A percentile compares a stretch with the other conserved stretches of the same genome.
These are phyloP conservation scores for Daubentonia madagascariensis DNA, from an alignment of 2,113 vertebrate genomes.

Conservation along the genomic window DNA sequence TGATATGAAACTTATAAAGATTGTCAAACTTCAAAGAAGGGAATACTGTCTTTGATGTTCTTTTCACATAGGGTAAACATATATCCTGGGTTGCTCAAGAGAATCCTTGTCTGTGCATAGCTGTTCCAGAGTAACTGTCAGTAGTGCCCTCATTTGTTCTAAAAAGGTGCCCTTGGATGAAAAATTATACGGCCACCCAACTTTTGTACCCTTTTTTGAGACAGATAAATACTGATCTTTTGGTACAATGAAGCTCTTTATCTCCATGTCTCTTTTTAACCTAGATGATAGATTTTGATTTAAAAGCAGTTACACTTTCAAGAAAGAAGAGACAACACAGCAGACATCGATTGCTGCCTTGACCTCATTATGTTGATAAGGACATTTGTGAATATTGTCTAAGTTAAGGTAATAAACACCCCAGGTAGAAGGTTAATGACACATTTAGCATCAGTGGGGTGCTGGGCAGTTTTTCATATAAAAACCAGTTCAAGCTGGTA, in stretches of 20 bases:
- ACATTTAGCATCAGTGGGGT: constrained; percentile 73
- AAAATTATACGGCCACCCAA: neutral
- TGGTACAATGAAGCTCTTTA: neutral
- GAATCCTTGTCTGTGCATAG: neutral
- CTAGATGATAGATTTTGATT: constrained; percentile 66
- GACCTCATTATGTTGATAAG: constrained; percentile 80
- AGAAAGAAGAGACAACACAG: constrained; percentile 75
- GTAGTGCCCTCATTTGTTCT: neutral
- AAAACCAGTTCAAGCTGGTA: constrained; percentile 67
- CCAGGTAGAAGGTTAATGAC: constrained; percentile 80
- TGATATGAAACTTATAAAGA: neutral
- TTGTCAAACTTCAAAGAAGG: neutral
- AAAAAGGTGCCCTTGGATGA: neutral
- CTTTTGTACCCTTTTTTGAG: neutral
- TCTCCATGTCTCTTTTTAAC: constrained; percentile 1
- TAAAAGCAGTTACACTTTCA: constrained; percentile 73
- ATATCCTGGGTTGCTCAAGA: neutral
- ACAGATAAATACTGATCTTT: neutral
- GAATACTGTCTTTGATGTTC: neutral
- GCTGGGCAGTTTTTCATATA: constrained; percentile 58
- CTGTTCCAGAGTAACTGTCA: neutral
- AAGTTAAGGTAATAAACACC: constrained; percentile 75
- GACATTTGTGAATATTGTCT: constrained; percentile 68
- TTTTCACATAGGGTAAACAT: neutral
- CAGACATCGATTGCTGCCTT: constrained; percentile 80